Evolutionary conservation across 1,140 invertebrate genomes (phyloP).

Genomic region (Aethina tumida): DNA sequence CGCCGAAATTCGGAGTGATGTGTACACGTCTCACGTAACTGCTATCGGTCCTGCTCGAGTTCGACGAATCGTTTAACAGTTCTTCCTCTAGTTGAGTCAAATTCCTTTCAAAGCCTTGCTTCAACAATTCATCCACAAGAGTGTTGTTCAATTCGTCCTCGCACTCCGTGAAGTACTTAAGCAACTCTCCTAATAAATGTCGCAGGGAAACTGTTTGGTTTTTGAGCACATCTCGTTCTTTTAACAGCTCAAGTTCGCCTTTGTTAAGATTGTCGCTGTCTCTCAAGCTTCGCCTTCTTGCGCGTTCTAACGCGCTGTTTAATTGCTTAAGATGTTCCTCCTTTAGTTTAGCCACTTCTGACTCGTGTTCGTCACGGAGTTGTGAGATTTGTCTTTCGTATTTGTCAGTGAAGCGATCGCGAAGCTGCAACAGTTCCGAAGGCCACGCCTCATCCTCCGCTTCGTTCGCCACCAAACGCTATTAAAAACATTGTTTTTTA

Average conservation of each 20-base stretch:
- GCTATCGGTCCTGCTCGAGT: slow-evolving; percentile 15
- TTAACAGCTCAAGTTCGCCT: slow-evolving; percentile 24
- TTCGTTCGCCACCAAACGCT: slow-evolving; percentile 54
- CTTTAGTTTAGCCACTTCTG: slow-evolving; percentile 43
- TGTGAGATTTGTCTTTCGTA: slow-evolving; percentile 42
- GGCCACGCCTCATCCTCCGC: slow-evolving; percentile 57
- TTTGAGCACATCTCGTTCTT: slow-evolving; percentile 44
- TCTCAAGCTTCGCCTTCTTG: slow-evolving; percentile 28
- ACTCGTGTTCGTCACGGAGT: slow-evolving; percentile 32
- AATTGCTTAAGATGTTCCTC: slow-evolving; percentile 43
- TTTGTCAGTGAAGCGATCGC: slow-evolving; percentile 56
- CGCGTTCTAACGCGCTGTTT: slow-evolving; percentile 31
- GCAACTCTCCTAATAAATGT: slow-evolving; percentile 50
- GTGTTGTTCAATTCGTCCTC: slow-evolving; percentile 70
- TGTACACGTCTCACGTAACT: slow-evolving; percentile 46
- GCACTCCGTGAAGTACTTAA: slow-evolving; percentile 59
- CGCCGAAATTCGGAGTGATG: slow-evolving; percentile 55
- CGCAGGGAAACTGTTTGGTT: slow-evolving; percentile 46
- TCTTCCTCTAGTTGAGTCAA: slow-evolving; percentile 24
- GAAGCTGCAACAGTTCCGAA: slow-evolving; percentile 51
- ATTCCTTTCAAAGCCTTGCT: slow-evolving; percentile 31
- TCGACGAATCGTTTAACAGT: slow-evolving; percentile 13
- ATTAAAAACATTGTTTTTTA: slow-evolving; percentile 14
- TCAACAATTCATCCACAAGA: slow-evolving; percentile 52
- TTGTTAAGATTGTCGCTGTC: slow-evolving; percentile 21